Conservation (phyloP, 2,797 vertebrate genomes). For the Intellagama lesueurii region DNA sequence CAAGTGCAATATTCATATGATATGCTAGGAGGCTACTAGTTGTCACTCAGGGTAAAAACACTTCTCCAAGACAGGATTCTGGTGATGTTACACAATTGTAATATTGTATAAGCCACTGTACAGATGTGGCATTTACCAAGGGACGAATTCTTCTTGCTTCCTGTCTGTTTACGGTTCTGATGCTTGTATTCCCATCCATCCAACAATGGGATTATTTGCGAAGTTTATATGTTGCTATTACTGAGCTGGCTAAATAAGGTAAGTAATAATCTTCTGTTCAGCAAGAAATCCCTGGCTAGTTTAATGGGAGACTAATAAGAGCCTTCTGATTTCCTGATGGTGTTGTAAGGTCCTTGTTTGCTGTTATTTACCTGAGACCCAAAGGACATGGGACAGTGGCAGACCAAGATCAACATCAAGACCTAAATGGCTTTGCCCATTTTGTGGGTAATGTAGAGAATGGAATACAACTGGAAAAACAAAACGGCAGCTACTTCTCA, state of each 20-base stretch:
- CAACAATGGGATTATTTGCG: conserved; percentile 19
- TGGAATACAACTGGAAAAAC: not conserved
- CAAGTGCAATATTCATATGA: conserved; percentile 55
- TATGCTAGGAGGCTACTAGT: conserved; percentile 55
- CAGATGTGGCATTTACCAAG: conserved; percentile 54
- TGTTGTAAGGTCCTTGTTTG: not conserved
- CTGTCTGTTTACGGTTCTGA: conserved; percentile 61
- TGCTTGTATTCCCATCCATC: conserved; percentile 66
- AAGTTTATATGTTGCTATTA: conserved; percentile 49
- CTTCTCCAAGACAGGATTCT: conserved; percentile 47
- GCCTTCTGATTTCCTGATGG: conserved; percentile 8
- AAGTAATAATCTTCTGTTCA: conserved; percentile 39
- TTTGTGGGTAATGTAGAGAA: not conserved
- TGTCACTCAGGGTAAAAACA: conserved; percentile 65
- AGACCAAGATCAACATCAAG: not conserved
- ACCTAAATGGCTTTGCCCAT: too few species aligned
- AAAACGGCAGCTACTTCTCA: not conserved
- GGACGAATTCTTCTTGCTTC: conserved; percentile 65
- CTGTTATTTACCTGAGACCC: not conserved
- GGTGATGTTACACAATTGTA: conserved; percentile 70
- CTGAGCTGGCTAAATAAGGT: conserved; percentile 30
- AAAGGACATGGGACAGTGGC: not conserved
- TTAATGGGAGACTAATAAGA: not conserved
- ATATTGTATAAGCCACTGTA: conserved; percentile 75
- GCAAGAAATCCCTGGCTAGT: conserved; percentile 1